These are phyloP conservation scores for Dendropsophus ebraccatus DNA, from an alignment of 2,113 vertebrate species.

Conservation along the genomic window DNA sequence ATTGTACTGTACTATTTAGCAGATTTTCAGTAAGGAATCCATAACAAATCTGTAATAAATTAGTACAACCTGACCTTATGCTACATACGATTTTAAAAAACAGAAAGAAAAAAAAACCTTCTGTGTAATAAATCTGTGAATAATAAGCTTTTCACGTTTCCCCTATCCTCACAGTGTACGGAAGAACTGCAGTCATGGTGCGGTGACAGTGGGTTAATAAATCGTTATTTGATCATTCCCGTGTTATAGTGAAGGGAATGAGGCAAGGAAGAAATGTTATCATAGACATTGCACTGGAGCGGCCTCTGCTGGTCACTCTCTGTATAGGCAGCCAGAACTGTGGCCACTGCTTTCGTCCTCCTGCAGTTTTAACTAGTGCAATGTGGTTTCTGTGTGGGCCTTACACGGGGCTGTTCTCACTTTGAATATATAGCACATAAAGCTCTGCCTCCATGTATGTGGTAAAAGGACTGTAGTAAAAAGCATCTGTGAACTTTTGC, in stretches of 20 bases:
- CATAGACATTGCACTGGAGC: constrained; percentile 28
- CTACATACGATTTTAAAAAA: no score
- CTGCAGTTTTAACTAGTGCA: background rate
- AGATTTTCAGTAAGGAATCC: no score
- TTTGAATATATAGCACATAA: background rate
- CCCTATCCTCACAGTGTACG: background rate
- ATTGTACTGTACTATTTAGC: no score
- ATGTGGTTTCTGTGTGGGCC: background rate
- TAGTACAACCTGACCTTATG: no score
- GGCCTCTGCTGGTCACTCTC: constrained; percentile 44
- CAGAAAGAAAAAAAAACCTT: no score
- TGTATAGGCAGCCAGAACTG: background rate
- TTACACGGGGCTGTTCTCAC: background rate
- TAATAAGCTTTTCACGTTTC: background rate
- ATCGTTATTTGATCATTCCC: background rate
- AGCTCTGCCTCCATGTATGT: no score
- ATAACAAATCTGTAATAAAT: no score
- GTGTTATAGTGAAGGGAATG: background rate
- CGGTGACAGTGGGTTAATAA: background rate
- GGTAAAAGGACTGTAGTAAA: no score
- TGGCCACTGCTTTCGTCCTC: background rate
- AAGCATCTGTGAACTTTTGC: no score
- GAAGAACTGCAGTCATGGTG: background rate
- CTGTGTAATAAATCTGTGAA: no score
- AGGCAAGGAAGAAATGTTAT: background rate